Base-by-base conservation (phyloP, 2,888 invertebrate species). In the Dascillus cervinus region DNA sequence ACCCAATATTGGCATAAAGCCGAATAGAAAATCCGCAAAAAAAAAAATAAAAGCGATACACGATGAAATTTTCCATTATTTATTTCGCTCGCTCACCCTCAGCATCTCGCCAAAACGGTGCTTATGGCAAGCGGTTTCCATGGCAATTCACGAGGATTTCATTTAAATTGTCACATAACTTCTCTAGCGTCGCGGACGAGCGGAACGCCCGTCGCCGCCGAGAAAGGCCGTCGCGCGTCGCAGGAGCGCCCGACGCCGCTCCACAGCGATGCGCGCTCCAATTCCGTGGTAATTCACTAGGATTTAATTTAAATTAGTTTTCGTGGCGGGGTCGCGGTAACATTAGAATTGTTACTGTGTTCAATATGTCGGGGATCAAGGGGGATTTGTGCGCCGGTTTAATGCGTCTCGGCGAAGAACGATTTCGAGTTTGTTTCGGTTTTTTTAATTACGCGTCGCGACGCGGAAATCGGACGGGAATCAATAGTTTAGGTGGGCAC, bases 291-390 rank as follows among this genome's bases (percentile, higher is more conserved):
- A 77, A 77, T 77, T 76, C 77, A 75, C 75, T 75, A 75, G 76
- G 77, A 77, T 77, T 77, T 77, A 76, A 77, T 77, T 77, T 76
- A 77, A 77, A 76, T 77, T 77, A 76, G 76, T 76, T 77, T 76
- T 61, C 62, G 59, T 53, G 61, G 55, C 55, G 48, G 54, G 54
- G 53, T 47, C 51, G 55, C 47, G 53, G 55, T 44, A 49, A 52
- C 55, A 52, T 56, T 53, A 55, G 54, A 52, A 53, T 53, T 52
- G 55, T 49, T 49, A 48, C 49, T 37, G 52, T 52, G 55, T 56
- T 56, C 56, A 50, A 56, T 56, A 56, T 53, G 57, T 39, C 35
- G 44, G 26, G 43, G 39, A 42, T 44, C 44, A 40, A 36, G 21
- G 37, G 38, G 41, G 44, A 46, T 46, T 46, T 40, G 21, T 21